A percentile compares a stretch with the other conserved stretches of the same genome.
Evolutionary conservation across 2,797 vertebrate species (phyloP).

Genomic region (Etheostoma perlongum): DNA sequence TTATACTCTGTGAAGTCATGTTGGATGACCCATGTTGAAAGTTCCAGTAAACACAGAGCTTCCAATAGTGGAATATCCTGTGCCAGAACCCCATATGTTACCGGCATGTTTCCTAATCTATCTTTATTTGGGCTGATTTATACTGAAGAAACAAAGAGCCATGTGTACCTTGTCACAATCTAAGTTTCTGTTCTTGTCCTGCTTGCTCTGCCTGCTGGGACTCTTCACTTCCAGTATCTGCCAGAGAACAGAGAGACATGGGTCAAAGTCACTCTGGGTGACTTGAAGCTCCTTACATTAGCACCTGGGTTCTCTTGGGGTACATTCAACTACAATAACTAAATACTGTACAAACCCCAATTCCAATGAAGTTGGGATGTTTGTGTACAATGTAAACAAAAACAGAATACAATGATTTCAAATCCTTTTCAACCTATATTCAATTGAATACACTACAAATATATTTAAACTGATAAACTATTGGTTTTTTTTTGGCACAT

Average conservation of each 20-base stretch:
- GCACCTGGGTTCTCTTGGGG: neutral
- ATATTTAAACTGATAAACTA: too few relatives aligned
- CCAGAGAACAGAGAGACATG: conserved; percentile 13
- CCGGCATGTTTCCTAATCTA: neutral
- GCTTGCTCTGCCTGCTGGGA: conserved; percentile 92
- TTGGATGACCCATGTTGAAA: neutral
- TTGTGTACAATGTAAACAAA: too few relatives aligned
- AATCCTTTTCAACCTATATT: too few relatives aligned
- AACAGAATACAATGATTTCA: too few relatives aligned
- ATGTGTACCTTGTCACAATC: conserved; percentile 95
- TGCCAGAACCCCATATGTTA: neutral
- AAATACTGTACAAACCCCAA: neutral
- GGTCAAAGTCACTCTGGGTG: conserved; percentile 2
- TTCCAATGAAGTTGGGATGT: too few relatives aligned
- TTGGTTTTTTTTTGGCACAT: too few relatives aligned
- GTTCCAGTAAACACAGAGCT: too few relatives aligned
- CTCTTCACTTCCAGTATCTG: conserved; percentile 96
- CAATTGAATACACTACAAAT: too few relatives aligned
- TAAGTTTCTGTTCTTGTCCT: conserved; percentile 93
- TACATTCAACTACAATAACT: neutral
- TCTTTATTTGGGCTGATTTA: neutral
- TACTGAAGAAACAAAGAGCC: neutral
- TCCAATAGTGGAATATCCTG: neutral
- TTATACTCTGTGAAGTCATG: neutral
- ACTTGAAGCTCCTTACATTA: neutral